Evolutionary conservation across 2,113 vertebrate species (phyloP).

Genomic region (Crotalus viridis): DNA sequence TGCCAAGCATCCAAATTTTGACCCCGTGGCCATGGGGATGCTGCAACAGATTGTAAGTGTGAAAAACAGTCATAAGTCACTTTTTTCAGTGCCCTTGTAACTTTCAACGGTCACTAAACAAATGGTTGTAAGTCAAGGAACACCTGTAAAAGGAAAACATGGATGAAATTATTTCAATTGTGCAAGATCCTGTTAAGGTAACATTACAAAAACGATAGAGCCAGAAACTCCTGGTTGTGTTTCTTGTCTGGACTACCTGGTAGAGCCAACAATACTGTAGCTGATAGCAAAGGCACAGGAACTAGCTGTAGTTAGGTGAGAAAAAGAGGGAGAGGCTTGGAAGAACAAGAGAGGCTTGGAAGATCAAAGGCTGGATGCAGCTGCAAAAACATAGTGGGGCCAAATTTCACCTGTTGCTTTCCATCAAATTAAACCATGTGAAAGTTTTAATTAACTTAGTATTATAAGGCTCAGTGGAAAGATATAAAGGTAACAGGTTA

Average conservation of each 20-base stretch:
- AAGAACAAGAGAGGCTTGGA: not conserved
- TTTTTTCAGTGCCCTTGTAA: too few relatives aligned
- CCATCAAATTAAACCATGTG: not conserved
- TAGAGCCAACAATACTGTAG: not conserved
- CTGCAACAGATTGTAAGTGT: too few relatives aligned
- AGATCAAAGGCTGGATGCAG: not conserved
- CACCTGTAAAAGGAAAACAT: not conserved
- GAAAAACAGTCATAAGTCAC: too few relatives aligned
- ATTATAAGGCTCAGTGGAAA: not conserved
- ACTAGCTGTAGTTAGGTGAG: not conserved
- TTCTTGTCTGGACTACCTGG: not conserved
- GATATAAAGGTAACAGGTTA: not conserved
- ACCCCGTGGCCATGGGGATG: too few relatives aligned
- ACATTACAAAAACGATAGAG: not conserved
- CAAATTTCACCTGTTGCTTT: not conserved
- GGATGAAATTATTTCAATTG: not conserved
- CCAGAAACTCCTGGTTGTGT: not conserved
- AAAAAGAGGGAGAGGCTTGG: not conserved
- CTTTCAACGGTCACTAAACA: too few relatives aligned
- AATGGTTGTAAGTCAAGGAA: not conserved
- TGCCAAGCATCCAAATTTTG: too few relatives aligned
- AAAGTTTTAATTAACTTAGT: not conserved
- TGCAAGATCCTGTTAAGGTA: not conserved
- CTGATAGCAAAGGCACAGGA: not conserved
- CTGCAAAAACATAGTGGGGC: not conserved